phyloP scores from a whole-genome alignment of 2,797 vertebrate genomes.

The Oophaga sylvatica region DNA sequence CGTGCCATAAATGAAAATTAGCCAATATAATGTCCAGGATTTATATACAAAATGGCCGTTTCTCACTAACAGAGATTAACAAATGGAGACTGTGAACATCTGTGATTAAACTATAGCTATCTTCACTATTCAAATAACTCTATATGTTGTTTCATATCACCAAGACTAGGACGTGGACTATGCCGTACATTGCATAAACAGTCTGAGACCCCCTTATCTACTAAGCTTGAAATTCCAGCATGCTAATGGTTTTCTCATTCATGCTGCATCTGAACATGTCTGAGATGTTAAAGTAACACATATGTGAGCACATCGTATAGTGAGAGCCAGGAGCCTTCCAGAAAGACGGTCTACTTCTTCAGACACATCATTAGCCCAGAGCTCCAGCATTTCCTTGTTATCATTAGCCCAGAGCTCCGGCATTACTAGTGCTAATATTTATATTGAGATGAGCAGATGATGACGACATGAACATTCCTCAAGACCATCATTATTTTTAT shows the following conservation, averaged over 20 bases:
- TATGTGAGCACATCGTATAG: background rate
- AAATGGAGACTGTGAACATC: background rate
- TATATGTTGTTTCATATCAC: conserved; percentile 2
- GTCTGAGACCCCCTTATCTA: background rate
- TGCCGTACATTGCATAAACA: background rate
- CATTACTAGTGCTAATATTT: conserved; percentile 45
- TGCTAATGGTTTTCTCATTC: background rate
- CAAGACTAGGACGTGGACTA: background rate
- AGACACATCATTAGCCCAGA: conserved; percentile 10
- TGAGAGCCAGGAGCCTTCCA: conserved; percentile 25
- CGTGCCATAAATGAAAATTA: background rate
- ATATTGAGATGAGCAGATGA: conserved; percentile 32
- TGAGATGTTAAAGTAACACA: background rate
- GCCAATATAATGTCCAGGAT: background rate
- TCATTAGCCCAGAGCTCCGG: background rate
- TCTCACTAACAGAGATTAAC: background rate
- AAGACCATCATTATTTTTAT: background rate
- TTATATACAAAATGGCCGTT: background rate
- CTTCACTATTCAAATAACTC: background rate
- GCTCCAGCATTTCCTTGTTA: background rate
- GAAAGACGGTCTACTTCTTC: conserved; percentile 19
- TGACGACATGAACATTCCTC: conserved; percentile 29
- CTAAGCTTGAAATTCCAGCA: background rate
- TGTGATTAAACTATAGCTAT: background rate
- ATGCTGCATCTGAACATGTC: background rate